These are phyloP conservation scores for Numenius arquata DNA, from an alignment of 2,113 vertebrate genomes.

Conservation along the genomic window DNA sequence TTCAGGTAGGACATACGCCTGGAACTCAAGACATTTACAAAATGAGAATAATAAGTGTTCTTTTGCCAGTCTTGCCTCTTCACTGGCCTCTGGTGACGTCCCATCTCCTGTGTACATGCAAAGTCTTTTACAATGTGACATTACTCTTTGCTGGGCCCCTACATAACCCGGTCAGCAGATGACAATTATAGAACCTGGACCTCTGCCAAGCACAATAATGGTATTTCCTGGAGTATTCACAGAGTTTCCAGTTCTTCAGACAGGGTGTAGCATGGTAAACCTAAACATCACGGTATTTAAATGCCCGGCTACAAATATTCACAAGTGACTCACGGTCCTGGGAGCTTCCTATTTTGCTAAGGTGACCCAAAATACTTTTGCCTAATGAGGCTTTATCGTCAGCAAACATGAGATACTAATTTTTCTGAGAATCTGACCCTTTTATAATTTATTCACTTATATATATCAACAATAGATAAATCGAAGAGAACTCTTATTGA, in stretches of 20 bases:
- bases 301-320: not conserved
- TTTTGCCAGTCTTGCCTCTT: not conserved
- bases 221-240: constrained; percentile 38
- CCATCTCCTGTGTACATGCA: not conserved
- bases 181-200: not conserved
- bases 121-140: not conserved
- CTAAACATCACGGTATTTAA: not conserved
- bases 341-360: not conserved
- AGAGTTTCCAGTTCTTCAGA: constrained; percentile 27
- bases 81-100: not conserved
- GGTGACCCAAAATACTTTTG: not conserved
- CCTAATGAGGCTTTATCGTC: not conserved
- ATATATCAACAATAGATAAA: not conserved
- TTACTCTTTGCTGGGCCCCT: not conserved
- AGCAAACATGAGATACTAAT: not conserved
- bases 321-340: not conserved
- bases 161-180: not conserved
- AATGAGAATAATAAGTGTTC: not conserved
- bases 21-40: not conserved
- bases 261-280: not conserved
- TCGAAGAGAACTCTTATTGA: not conserved
- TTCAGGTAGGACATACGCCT: not conserved
- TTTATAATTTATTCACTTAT: not conserved
- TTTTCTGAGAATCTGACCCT: not conserved
- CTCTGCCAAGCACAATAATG: not conserved